A percentile compares a stretch with the other conserved stretches of the same genome.
These are phyloP conservation scores for Echinops telfairi DNA, from an alignment of 2,113 vertebrate species.

Conservation along the genomic window DNA sequence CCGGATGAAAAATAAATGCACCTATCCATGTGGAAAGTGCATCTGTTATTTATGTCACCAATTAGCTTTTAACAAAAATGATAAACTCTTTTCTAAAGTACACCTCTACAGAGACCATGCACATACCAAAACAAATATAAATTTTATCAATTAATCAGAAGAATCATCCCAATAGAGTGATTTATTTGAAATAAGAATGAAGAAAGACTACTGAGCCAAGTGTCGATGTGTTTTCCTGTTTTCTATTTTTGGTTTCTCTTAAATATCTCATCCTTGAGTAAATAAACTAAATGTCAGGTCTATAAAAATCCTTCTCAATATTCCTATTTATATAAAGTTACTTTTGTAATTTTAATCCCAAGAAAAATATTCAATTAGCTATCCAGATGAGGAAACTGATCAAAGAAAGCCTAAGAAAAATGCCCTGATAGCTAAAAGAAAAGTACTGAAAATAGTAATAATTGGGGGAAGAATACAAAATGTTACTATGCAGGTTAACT, in stretches of 20 bases:
- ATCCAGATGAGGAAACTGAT: neutral
- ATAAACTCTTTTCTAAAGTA: conserved; percentile 24
- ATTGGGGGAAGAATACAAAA: neutral
- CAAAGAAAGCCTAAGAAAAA: neutral
- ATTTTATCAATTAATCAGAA: neutral
- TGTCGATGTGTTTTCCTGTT: neutral
- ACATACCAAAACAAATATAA: conserved; percentile 3
- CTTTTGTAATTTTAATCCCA: neutral
- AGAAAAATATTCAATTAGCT: neutral
- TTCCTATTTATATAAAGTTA: neutral
- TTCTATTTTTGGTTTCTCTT: neutral
- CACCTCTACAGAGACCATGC: neutral
- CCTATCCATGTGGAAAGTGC: conserved; percentile 31
- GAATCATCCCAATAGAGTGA: conserved; percentile 10
- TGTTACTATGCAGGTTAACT: conserved; percentile 8
- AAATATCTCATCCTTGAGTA: neutral
- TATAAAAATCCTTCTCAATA: neutral
- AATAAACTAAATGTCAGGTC: neutral
- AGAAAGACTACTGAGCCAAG: neutral
- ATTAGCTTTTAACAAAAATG: conserved; percentile 46
- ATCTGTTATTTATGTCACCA: conserved; percentile 12
- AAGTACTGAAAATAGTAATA: neutral
- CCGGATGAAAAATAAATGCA: conserved; percentile 44
- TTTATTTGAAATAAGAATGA: conserved; percentile 14
- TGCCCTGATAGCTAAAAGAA: neutral